Evolutionary conservation across 2,888 invertebrate genomes (phyloP).

Genomic region (Tipula helvola): DNA sequence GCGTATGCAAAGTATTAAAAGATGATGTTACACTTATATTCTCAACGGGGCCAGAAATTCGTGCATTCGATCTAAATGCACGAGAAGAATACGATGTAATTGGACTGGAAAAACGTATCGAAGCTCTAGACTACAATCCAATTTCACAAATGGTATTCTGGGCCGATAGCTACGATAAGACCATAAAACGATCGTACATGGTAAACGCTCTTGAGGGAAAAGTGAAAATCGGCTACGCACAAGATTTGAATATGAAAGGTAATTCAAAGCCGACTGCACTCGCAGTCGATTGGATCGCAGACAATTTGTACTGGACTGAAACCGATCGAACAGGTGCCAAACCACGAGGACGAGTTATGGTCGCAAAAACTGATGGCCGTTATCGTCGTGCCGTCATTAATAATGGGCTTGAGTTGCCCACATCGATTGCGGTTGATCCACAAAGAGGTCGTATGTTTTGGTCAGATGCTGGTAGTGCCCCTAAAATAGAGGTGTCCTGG

Average conservation of each 20-base stretch:
- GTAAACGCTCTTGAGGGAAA: constrained; percentile 63
- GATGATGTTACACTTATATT: constrained; percentile 57
- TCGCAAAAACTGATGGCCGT: constrained; percentile 78
- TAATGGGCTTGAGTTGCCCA: constrained; percentile 71
- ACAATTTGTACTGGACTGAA: constrained; percentile 92
- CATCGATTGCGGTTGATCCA: constrained; percentile 79
- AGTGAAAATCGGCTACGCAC: constrained; percentile 71
- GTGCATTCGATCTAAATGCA: constrained; percentile 53
- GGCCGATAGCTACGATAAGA: constrained; percentile 85
- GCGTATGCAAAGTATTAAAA: constrained; percentile 64
- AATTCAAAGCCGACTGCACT: constrained; percentile 76
- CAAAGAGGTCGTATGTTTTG: constrained; percentile 80
- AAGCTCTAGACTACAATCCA: constrained; percentile 84
- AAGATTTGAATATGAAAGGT: constrained; percentile 75
- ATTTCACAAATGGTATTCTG: constrained; percentile 79
- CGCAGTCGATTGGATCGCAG: constrained; percentile 87
- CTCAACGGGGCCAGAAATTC: constrained; percentile 77
- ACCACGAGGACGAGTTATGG: constrained; percentile 70
- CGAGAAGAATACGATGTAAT: constrained; percentile 66
- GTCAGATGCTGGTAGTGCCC: constrained; percentile 82
- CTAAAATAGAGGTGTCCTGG: constrained; percentile 92
- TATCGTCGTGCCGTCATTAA: constrained; percentile 71
- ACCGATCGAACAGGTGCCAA: constrained; percentile 60
- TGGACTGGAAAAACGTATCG: constrained; percentile 74
- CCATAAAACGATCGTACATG: constrained; percentile 85